Conservation (phyloP, 2,113 vertebrate genomes). For the Apteryx mantelli region DNA sequence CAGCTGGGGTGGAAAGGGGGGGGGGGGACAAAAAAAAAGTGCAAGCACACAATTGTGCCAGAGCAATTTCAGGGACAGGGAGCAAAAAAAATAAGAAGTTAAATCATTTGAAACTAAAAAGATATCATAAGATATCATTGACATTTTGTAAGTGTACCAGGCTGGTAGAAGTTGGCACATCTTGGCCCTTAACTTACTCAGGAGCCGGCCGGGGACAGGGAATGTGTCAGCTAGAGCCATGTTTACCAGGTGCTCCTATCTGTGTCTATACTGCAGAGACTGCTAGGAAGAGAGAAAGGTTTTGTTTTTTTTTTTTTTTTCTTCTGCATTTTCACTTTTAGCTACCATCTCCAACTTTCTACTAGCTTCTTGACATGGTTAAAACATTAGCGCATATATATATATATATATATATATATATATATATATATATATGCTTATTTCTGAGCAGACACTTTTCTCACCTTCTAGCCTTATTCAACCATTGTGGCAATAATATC, state of each 20-base stretch:
- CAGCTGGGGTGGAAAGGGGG: rapidly evolving
- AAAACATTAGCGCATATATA: not conserved
- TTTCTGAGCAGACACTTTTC: not conserved
- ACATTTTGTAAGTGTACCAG: not conserved
- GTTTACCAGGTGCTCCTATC: not conserved
- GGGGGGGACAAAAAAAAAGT: not conserved
- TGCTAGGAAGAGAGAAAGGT: not conserved
- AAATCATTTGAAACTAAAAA: not conserved
- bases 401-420: not conserved
- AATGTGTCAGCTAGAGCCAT: rapidly evolving
- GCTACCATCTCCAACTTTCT: conserved; percentile 21
- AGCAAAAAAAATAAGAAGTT: not conserved
- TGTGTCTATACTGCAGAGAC: not conserved
- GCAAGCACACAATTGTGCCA: not conserved
- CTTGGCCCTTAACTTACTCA: not conserved
- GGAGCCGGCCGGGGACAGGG: not conserved
- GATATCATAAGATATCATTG: not conserved
- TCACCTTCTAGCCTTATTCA: not conserved
- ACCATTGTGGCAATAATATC: not conserved
- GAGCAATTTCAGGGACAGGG: not conserved
- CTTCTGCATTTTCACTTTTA: not conserved
- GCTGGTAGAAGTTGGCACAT: not conserved
- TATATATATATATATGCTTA: not conserved
- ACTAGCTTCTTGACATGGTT: not conserved
- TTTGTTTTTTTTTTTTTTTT: too few species aligned